A percentile compares a stretch with the other conserved stretches of the same genome.
Conservation (phyloP, 2,113 vertebrate genomes). For the Chaetura pelagica region DNA sequence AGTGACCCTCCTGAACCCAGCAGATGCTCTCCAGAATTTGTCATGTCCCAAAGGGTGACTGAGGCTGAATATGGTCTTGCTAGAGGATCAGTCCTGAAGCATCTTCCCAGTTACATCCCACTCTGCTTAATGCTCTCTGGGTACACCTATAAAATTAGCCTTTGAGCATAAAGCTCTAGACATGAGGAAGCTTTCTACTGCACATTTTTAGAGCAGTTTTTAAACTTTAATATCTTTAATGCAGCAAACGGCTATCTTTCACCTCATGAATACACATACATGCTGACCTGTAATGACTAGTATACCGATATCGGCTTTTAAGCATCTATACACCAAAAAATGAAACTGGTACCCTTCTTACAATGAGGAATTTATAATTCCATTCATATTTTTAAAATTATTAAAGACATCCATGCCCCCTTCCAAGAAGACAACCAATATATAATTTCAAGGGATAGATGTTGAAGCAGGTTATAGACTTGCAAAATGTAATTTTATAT, state of each 20-base stretch:
- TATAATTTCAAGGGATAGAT: not conserved
- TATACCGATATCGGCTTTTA: not conserved
- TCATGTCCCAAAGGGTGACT: fast-evolving
- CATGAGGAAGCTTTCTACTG: not conserved
- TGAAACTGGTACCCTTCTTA: not conserved
- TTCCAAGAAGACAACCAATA: not conserved
- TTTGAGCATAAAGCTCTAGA: not conserved
- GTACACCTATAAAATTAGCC: not conserved
- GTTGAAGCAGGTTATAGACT: not conserved
- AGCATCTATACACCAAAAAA: not conserved
- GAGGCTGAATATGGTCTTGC: fast-evolving
- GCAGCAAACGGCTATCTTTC: not conserved
- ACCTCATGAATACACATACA: not conserved
- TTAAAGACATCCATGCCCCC: not conserved
- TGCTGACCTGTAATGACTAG: not conserved
- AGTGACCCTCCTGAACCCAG: not conserved
- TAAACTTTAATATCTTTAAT: not conserved
- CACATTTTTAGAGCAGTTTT: not conserved
- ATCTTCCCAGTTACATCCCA: not conserved
- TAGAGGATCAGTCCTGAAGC: fast-evolving
- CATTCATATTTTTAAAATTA: not conserved
- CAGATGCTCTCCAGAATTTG: fast-evolving
- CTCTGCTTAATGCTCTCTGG: not conserved
- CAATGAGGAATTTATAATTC: not conserved
- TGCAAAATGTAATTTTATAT: not conserved